Evolutionary conservation across 2,888 invertebrate genomes (phyloP).

Genomic region (Pyrgus malvae): DNA sequence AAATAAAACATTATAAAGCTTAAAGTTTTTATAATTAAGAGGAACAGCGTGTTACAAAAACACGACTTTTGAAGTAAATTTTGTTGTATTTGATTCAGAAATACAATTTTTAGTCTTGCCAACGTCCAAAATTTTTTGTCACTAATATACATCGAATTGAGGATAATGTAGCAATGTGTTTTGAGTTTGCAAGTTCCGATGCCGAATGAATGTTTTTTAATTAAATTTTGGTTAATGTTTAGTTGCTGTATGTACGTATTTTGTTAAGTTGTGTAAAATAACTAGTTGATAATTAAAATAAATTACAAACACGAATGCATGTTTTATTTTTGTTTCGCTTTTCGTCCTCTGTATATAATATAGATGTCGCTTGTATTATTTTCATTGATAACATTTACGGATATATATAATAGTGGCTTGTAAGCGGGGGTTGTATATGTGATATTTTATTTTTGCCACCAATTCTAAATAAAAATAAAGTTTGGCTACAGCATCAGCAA

Average conservation of each 20-base stretch:
- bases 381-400: slow-evolving; percentile 34
- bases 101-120: slow-evolving; percentile 27
- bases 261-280: slow-evolving; percentile 82
- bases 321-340: slow-evolving; percentile 60
- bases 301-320: slow-evolving; percentile 71
- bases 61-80: not conserved
- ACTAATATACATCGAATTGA: slow-evolving; percentile 21
- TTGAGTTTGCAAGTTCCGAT: slow-evolving; percentile 36
- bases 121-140: slow-evolving; percentile 6
- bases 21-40: too few species aligned
- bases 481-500: too few species aligned
- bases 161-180: slow-evolving; percentile 4
- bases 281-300: slow-evolving; percentile 75
- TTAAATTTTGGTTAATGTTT: slow-evolving; percentile 71
- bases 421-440: slow-evolving; percentile 25
- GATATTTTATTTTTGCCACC: slow-evolving; percentile 11
- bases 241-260: slow-evolving; percentile 79
- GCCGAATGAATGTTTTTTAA: slow-evolving; percentile 61
- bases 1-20: too few species aligned
- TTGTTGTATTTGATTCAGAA: slow-evolving; percentile 4
- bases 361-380: slow-evolving; percentile 43
- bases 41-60: not conserved
- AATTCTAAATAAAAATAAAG: too few species aligned
- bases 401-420: slow-evolving; percentile 27
- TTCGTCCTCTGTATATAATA: slow-evolving; percentile 44